Evolutionary conservation across 2,888 invertebrate species (phyloP).

Genomic region (Eupithecia subumbrata): DNA sequence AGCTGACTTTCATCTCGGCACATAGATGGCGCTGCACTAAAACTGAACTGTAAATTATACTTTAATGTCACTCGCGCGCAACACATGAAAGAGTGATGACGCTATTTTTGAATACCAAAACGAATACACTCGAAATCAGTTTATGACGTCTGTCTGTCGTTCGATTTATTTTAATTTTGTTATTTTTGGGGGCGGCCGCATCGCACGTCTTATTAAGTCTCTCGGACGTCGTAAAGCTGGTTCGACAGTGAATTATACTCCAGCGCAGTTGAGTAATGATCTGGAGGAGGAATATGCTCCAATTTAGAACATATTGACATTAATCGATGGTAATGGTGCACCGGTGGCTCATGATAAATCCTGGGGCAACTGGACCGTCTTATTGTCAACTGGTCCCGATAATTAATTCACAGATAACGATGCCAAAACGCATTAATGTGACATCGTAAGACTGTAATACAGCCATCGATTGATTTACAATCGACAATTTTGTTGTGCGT

Average conservation of each 20-base stretch:
- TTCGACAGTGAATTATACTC: slow-evolving; percentile 78
- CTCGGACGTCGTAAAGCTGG: slow-evolving; percentile 68
- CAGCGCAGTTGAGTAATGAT: slow-evolving; percentile 71
- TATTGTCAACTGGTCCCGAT: slow-evolving; percentile 50
- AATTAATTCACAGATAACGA: slow-evolving; percentile 51
- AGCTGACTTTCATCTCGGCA: slow-evolving; percentile 72
- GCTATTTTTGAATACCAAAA: slow-evolving; percentile 82
- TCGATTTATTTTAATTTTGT: slow-evolving; percentile 84
- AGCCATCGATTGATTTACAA: slow-evolving; percentile 54
- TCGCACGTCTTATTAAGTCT: slow-evolving; percentile 72
- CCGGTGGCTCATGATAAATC: slow-evolving; percentile 50
- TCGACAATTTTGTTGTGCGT: slow-evolving; percentile 44
- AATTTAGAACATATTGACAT: slow-evolving; percentile 66
- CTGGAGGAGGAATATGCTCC: slow-evolving; percentile 53
- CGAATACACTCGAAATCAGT: slow-evolving; percentile 84
- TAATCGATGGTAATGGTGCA: slow-evolving; percentile 63
- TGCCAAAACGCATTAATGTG: slow-evolving; percentile 54
- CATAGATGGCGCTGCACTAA: slow-evolving; percentile 78
- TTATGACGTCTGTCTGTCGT: slow-evolving; percentile 84
- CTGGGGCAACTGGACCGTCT: slow-evolving; percentile 50
- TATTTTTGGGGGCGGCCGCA: slow-evolving; percentile 75
- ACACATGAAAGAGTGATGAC: slow-evolving; percentile 82
- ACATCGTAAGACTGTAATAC: slow-evolving; percentile 47
- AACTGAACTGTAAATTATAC: slow-evolving; percentile 73
- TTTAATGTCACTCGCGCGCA: slow-evolving; percentile 79